phyloP scores from a whole-genome alignment of 2,888 invertebrate species.

The Mythimna pallens region DNA sequence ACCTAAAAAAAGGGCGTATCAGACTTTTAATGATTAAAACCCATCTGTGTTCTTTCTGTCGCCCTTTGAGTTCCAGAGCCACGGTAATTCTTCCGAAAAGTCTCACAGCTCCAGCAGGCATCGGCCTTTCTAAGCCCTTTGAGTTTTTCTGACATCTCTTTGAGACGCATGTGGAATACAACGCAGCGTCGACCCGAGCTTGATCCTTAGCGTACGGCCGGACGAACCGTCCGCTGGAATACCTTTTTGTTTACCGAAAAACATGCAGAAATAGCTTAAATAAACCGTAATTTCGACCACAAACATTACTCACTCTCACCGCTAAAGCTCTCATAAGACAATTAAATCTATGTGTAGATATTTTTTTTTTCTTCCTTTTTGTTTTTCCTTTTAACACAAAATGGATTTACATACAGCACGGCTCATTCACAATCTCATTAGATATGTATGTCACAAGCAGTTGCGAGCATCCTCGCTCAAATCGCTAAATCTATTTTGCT shows the following conservation, averaged over 20 bases:
- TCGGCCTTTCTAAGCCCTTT: too few relatives aligned
- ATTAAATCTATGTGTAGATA: conserved; percentile 47
- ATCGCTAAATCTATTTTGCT: conserved; percentile 68
- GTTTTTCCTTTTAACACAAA: conserved; percentile 42
- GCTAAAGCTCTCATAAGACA: conserved; percentile 15
- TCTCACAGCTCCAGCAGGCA: too few relatives aligned
- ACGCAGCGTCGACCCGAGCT: too few relatives aligned
- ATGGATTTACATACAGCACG: conserved; percentile 41
- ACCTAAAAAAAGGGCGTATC: too few relatives aligned
- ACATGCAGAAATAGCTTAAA: not conserved
- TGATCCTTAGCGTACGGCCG: too few relatives aligned
- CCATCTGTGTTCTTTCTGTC: too few relatives aligned
- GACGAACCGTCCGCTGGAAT: too few relatives aligned
- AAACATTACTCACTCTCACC: conserved; percentile 10
- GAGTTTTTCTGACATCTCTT: too few relatives aligned
- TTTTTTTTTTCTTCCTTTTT: conserved; percentile 32
- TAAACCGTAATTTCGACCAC: not conserved
- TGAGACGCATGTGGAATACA: too few relatives aligned
- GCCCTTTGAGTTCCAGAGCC: too few relatives aligned
- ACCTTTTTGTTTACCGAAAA: not conserved
- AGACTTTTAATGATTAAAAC: too few relatives aligned
- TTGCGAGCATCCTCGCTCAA: conserved; percentile 42
- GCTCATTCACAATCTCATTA: conserved; percentile 58
- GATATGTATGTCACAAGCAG: conserved; percentile 43
- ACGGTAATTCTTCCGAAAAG: too few relatives aligned